phyloP scores from a whole-genome alignment of 1,140 invertebrate species.

The Megathymus violae region DNA sequence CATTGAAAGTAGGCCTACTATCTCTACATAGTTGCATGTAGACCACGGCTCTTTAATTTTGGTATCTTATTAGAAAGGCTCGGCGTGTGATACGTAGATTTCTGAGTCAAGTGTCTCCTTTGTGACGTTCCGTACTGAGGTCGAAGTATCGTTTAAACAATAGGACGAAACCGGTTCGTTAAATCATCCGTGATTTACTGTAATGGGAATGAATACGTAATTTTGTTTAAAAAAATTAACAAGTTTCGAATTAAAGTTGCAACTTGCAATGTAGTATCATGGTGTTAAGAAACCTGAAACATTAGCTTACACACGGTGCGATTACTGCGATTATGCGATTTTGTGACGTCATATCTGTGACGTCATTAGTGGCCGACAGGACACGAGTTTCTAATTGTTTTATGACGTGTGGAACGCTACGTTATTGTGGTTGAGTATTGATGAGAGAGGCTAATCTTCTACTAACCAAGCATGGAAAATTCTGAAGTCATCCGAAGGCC shows the following conservation, averaged over 20 bases:
- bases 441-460: no score
- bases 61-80: slow-evolving; percentile 11
- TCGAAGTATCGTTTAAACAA: slow-evolving; percentile 52
- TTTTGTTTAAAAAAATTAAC: slow-evolving; percentile 15
- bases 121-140: slow-evolving; percentile 66
- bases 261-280: background rate
- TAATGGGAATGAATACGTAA: slow-evolving; percentile 58
- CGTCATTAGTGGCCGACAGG: no score
- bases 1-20: slow-evolving; percentile 20
- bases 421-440: no score
- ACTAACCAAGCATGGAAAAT: no score
- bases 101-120: slow-evolving; percentile 67
- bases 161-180: slow-evolving; percentile 61
- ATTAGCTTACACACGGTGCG: no score
- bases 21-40: background rate
- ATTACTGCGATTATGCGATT: no score
- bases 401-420: no score
- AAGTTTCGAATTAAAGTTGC: background rate
- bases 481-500: no score
- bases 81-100: slow-evolving; percentile 52
- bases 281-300: slow-evolving; percentile 1
- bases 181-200: slow-evolving; percentile 64
- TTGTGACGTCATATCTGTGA: no score
- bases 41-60: slow-evolving; percentile 1
- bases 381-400: no score